Conservation (phyloP, 2,888 invertebrate species). For the Saturnia japonica region DNA sequence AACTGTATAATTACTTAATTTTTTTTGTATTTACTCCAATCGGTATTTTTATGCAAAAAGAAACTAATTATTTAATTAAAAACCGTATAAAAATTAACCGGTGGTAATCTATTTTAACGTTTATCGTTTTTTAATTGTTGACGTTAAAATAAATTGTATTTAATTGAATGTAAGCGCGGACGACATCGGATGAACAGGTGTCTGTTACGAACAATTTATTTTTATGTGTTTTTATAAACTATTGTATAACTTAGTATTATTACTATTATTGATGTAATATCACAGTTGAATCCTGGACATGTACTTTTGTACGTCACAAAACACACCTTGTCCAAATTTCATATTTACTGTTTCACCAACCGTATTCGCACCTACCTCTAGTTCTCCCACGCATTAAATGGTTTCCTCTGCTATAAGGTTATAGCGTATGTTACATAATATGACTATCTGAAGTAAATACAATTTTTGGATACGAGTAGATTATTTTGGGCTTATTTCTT, state of each 20-base stretch:
- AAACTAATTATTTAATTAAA: neutral
- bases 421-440: neutral
- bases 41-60: neutral
- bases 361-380: neutral
- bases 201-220: neutral
- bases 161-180: conserved; percentile 15
- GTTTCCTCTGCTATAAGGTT: neutral
- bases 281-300: neutral
- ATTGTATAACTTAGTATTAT: neutral
- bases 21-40: neutral
- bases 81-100: conserved; percentile 3
- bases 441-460: neutral
- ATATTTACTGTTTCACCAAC: neutral
- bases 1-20: neutral
- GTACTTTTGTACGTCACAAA: neutral
- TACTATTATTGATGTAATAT: neutral
- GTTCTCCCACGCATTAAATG: neutral
- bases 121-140: neutral
- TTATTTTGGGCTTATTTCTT: no score
- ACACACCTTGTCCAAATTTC: neutral
- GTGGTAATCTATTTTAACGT: neutral
- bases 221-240: neutral
- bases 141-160: neutral
- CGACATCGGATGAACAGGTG: neutral
- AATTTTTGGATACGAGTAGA: neutral